Conservation (phyloP, 2,888 invertebrate genomes). For the Baccha elongata region DNA sequence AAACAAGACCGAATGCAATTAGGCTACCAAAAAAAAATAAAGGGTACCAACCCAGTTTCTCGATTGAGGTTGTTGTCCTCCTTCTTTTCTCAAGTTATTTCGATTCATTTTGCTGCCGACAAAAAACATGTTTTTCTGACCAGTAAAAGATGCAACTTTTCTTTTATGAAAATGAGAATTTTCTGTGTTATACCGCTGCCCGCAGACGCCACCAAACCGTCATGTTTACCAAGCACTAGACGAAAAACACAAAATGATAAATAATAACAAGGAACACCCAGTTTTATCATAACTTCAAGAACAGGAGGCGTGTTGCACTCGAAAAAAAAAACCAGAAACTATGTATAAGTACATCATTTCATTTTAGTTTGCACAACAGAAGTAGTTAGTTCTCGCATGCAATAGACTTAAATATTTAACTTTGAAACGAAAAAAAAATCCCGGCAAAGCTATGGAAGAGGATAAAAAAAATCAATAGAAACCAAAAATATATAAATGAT, state of each 20-base stretch:
- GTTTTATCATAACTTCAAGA: slow-evolving; percentile 56
- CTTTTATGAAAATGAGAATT: slow-evolving; percentile 37
- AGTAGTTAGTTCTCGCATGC: slow-evolving; percentile 7
- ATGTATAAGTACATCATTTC: slow-evolving; percentile 28
- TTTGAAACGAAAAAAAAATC: slow-evolving; percentile 18
- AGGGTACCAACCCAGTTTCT: slow-evolving; percentile 1
- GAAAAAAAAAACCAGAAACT: background rate
- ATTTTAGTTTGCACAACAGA: slow-evolving; percentile 28
- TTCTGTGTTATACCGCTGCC: slow-evolving; percentile 11
- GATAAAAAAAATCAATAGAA: slow-evolving; percentile 43
- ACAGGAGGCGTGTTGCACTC: slow-evolving; percentile 63
- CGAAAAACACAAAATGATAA: slow-evolving; percentile 47
- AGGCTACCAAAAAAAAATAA: slow-evolving; percentile 38
- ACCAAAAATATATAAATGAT: slow-evolving; percentile 67
- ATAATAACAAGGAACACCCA: slow-evolving; percentile 68
- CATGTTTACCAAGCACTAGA: slow-evolving; percentile 13
- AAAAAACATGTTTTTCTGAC: slow-evolving; percentile 43
- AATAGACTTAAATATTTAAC: slow-evolving; percentile 25
- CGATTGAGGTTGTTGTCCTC: background rate
- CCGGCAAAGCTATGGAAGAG: slow-evolving; percentile 1
- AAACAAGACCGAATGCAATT: slow-evolving; percentile 38
- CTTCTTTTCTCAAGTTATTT: slow-evolving; percentile 34
- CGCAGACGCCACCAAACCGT: background rate
- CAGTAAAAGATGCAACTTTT: slow-evolving; percentile 49
- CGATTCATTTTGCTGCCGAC: slow-evolving; percentile 16